Percentiles rank a stretch among this genome's conserved stretches.
Evolutionary conservation across 2,113 vertebrate species (phyloP).

Genomic region (Gallinago media): DNA sequence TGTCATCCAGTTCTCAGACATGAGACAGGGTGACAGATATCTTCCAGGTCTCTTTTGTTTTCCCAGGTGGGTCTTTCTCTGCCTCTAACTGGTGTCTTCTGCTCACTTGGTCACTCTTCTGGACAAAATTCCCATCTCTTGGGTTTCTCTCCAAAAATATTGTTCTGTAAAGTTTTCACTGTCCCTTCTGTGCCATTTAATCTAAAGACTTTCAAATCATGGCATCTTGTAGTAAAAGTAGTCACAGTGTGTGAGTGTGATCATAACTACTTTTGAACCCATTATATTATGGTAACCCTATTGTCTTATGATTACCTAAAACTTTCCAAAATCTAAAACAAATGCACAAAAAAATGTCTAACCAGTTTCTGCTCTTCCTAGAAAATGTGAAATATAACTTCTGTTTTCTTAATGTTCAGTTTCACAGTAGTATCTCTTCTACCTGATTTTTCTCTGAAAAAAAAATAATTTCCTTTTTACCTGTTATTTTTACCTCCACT

Average conservation of each 20-base stretch:
- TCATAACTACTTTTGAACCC: background rate
- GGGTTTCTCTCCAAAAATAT: background rate
- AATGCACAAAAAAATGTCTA: background rate
- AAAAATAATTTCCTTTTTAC: background rate
- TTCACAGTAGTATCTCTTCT: background rate
- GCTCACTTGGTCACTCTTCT: background rate
- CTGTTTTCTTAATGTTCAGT: background rate
- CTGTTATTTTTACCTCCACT: background rate
- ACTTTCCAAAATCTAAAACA: background rate
- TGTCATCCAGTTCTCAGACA: background rate
- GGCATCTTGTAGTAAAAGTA: background rate
- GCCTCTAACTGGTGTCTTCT: background rate
- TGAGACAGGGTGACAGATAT: fast-evolving
- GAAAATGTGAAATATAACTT: background rate
- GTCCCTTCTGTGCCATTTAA: background rate
- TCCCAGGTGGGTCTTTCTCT: background rate
- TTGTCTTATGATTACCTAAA: background rate
- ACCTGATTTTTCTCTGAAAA: background rate
- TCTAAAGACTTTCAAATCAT: background rate
- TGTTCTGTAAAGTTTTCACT: background rate
- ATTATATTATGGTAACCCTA: background rate
- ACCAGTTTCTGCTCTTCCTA: background rate
- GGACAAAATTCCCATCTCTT: background rate
- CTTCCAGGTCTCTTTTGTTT: background rate
- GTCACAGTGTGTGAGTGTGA: background rate